A percentile compares a stretch with the other conserved stretches of the same genome.
Evolutionary conservation across 2,888 invertebrate genomes (phyloP).

Genomic region (Lycophotia porphyrea): DNA sequence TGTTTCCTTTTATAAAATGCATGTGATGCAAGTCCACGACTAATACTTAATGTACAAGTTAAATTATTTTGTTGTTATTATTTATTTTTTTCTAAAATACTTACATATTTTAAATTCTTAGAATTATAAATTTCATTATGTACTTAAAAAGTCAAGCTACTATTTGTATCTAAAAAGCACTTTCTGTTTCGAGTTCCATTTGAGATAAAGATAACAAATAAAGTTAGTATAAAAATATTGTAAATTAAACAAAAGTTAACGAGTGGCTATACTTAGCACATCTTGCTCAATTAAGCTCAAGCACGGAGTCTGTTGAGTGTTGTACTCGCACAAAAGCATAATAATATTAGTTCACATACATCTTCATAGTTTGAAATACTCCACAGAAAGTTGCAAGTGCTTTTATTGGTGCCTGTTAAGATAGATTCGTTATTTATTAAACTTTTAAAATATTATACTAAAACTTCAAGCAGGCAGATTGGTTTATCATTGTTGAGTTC

Average conservation of each 20-base stretch:
- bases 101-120: conserved; percentile 67
- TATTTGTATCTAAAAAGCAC: conserved; percentile 69
- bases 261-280: conserved; percentile 60
- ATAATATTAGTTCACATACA: conserved; percentile 68
- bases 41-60: conserved; percentile 86
- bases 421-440: conserved; percentile 59
- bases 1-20: conserved; percentile 81
- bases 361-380: conserved; percentile 63
- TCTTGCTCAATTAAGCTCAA: conserved; percentile 88
- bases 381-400: conserved; percentile 77
- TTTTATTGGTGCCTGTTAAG: conserved; percentile 79
- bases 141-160: conserved; percentile 77
- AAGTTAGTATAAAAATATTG: conserved; percentile 56
- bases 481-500: conserved; percentile 52
- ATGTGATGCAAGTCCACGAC: conserved; percentile 90
- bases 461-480: conserved; percentile 56
- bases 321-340: conserved; percentile 86
- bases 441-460: conserved; percentile 26
- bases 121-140: conserved; percentile 71
- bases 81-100: conserved; percentile 72
- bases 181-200: conserved; percentile 73
- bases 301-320: conserved; percentile 74
- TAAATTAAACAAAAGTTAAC: conserved; percentile 61
- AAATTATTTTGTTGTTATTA: conserved; percentile 79
- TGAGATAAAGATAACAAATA: conserved; percentile 56